Base-by-base conservation (phyloP, 2,797 vertebrate species). In the Epinephelus malabaricus region DNA sequence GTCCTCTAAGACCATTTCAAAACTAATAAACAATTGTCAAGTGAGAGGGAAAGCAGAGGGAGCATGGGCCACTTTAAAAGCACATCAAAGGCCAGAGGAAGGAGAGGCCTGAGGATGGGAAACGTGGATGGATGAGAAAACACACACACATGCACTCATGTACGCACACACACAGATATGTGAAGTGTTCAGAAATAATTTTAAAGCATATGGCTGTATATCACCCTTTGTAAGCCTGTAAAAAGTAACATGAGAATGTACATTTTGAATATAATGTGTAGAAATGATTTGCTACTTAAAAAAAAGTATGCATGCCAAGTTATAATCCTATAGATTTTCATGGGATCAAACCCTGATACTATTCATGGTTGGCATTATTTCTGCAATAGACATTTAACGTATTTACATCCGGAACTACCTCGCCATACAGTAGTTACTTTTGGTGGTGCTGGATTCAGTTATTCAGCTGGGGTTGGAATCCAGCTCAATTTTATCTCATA, bases 21-120 rank as follows among this genome's bases (percentile, higher is more conserved):
- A 96, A 95, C 93, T 96, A 96, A 97, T 98, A 98, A 98, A 99
- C 97, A 98, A 93, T 96, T 96, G 97, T 97, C 97, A 96, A 95
- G 85, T 83, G 67, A 93, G 95, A 97, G 93, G 92, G 92, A 95
- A 96, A 96, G 96, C 97, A 97, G 97, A 96, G 94, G 92, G 95
- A 94, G 92, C 73, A 69, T 43, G 61, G 90, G 76, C 81, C 95
- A 95, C 94, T 95, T 94, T 95, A 95, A 94, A 91, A 94, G 95
- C 95, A 97, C 96, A 97, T 99, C 97, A 98, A 98, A 99, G 93
- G 60, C 93, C 83, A 1, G 38, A 55, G 51, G 66, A 85, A 83
- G 82, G 88, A 90, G 91, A 93, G 86, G 86, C 89, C 77, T 67
- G 82, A 79, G 0, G 0, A 19, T 82, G 73, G 86, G 89, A 90